These are phyloP conservation scores for Alligator mississippiensis DNA, from an alignment of 2,113 vertebrate genomes.

Conservation along the genomic window DNA sequence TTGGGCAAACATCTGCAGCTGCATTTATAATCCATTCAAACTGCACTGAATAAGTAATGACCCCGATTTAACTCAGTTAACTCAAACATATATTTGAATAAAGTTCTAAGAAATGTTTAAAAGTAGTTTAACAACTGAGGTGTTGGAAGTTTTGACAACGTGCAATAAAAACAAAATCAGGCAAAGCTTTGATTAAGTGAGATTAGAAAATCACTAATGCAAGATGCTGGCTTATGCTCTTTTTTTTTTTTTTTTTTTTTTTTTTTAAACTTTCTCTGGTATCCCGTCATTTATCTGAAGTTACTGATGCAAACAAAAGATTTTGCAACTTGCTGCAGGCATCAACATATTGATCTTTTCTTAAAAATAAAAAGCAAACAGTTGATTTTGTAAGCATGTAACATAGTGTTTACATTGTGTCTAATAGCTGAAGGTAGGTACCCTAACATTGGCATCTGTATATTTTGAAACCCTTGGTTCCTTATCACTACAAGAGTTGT, in stretches of 20 bases:
- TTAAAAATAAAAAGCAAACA: neutral
- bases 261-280: neutral
- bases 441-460: neutral
- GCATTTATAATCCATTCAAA: neutral
- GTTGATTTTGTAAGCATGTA: neutral
- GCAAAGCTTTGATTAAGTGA: neutral
- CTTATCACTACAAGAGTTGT: neutral
- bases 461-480: neutral
- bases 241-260: neutral
- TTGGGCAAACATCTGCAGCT: conserved; percentile 3
- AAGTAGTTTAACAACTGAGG: conserved; percentile 22
- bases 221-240: neutral
- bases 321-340: neutral
- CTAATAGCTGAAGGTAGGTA: neutral
- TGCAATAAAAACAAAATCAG: neutral
- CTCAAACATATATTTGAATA: conserved; percentile 35
- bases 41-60: conserved; percentile 12
- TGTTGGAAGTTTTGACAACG: conserved; percentile 32
- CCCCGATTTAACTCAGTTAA: neutral
- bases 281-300: neutral
- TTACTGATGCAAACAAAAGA: neutral
- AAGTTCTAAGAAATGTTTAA: conserved; percentile 10
- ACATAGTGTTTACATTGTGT: neutral
- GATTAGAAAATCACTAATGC: neutral
- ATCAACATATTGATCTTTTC: neutral